Base-by-base conservation (phyloP, 1,140 invertebrate genomes). In the Idris sp. region DNA sequence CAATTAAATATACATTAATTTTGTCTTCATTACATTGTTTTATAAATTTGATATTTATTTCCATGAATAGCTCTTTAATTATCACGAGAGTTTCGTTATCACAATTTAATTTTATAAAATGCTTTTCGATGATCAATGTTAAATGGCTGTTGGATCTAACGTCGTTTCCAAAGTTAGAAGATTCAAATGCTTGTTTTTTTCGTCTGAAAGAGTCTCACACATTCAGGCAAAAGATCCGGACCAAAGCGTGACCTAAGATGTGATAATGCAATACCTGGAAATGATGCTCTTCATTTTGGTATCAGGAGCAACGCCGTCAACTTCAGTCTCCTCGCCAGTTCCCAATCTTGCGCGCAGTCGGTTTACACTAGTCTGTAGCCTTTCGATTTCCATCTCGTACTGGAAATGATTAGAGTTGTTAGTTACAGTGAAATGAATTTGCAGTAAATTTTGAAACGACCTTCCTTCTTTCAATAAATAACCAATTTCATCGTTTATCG, bases 271-370 rank as follows among this genome's bases (percentile, higher is more conserved):
- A 82, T 89, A 93, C 93, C 92, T 93, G 74, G 92, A 90, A 80
- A 94, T 94, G 77, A 94, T 93, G 82, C 91, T 92, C 88, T 93
- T 93, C 92, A 94, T 94, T 84, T 93, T 93, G 71, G 90, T 92
- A 81, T 93, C 92, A 11, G 83, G 80, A 38, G 81, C 82, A 58
- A 81, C 75, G 56, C 90, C 90, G 67, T 92, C 84, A 88, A 84
- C 90, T 87, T 81, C 90, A 80, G 30, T 89, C 87, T 84, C 87
- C 79, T 86, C 87, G 68, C 79, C 80, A 22, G 82, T 74, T 48
- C 83, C 81, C 73, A 84, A 81, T 67, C 83, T 81, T 26, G 89
- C 77, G 79, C 93, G 90, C 56, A 94, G 81, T 74, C 91, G 86
- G 79, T 95, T 93, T 65, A 94, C 91, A 61, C 92, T 93, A 79